Evolutionary conservation across 2,888 invertebrate species (phyloP), one percentile per base, ranked within the genome.

Genomic region (Eutolmus rufibarbis): DNA sequence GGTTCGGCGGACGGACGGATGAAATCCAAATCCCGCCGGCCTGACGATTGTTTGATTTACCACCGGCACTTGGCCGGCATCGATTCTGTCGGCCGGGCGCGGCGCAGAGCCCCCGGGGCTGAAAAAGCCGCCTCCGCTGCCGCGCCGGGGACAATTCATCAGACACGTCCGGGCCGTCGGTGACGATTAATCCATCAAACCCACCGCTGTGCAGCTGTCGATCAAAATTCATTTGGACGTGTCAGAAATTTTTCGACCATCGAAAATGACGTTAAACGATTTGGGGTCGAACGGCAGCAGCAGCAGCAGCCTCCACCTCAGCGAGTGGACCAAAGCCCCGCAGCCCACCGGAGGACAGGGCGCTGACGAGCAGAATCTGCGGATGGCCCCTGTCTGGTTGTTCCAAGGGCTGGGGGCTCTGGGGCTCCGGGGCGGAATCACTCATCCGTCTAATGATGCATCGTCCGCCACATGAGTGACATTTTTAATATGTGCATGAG

Each of bases 181-280:
- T 40, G 37, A 85, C 74, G 85, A 85, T 85, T 85, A 85, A 85
- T 85, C 85, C 74, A 85, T 85, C 85, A 85, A 85, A 43, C 46
- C 40, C 85, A 74, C 46, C 43, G 46, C 46, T 85, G 74, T 37
- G 46, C 74, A 74, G 74, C 85, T 85, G 85, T 85, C 85, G 85
- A 85, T 85, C 85, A 85, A 85, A 85, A 85, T 85, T 85, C 85
- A 85, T 85, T 85, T 85, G 85, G 51, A 85, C 85, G 74, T 85
- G 85, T 85, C 85, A 85, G 85, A 85, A 85, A 85, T 85, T 85
- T 85, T 85, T 74, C 74, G 46, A 46, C 46, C 31, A 43, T 46
- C 85, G 46, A 74, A 85, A 85, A 74, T 74, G 85, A 85, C 74
- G 46, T 74, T 85, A 85, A 85, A 74, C 85, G 85, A 85, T 85